These are phyloP conservation scores for Perccottus glenii DNA, from an alignment of 2,113 vertebrate species.

Conservation along the genomic window DNA sequence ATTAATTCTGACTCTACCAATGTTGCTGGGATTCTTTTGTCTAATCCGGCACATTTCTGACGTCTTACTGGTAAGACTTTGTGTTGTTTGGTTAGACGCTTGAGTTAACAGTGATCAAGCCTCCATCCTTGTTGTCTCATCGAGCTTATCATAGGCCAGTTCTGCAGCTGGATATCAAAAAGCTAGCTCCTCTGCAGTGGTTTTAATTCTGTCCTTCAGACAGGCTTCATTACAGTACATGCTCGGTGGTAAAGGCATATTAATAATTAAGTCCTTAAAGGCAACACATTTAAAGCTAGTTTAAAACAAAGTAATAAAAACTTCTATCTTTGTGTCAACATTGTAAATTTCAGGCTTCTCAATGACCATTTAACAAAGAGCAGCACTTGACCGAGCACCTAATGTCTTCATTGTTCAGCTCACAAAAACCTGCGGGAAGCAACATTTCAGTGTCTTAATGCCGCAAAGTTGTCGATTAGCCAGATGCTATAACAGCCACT, in stretches of 20 bases:
- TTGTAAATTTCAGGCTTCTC: not conserved
- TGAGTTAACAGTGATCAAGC: not conserved
- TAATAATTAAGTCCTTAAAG: slow-evolving; percentile 5
- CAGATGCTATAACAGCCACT: not conserved
- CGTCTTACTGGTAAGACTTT: too few species aligned
- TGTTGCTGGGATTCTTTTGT: not conserved
- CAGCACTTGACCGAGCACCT: not conserved
- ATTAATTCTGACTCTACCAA: not conserved
- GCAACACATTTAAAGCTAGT: not conserved
- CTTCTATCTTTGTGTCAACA: not conserved
- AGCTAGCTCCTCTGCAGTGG: not conserved
- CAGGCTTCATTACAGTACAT: not conserved
- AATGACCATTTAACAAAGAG: not conserved
- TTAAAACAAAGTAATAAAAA: not conserved
- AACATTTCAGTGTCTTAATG: not conserved
- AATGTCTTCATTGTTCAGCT: not conserved
- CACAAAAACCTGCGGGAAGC: not conserved
- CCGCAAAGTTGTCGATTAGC: too few species aligned
- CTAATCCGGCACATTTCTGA: not conserved
- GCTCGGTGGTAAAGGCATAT: not conserved
- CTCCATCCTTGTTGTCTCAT: not conserved
- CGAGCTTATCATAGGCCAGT: not conserved
- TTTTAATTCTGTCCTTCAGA: not conserved
- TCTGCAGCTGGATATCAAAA: not conserved
- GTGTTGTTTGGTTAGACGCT: not conserved